These are phyloP conservation scores for Cheilosia grossa DNA, from an alignment of 2,888 invertebrate species.

Conservation along the genomic window DNA sequence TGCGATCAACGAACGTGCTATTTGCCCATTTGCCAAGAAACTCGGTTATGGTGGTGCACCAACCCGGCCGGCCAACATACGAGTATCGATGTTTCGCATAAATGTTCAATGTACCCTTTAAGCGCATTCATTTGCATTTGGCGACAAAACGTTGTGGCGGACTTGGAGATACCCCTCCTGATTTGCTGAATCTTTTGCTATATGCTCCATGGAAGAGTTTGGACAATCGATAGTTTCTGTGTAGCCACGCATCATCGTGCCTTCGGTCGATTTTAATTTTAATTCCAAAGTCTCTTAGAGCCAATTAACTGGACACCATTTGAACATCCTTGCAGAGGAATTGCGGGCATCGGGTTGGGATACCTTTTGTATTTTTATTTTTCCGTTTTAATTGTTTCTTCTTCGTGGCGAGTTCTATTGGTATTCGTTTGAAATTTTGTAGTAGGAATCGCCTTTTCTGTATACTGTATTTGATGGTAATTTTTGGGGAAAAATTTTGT, in stretches of 20 bases:
- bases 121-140: conserved; percentile 71
- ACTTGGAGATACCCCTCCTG: conserved; percentile 25
- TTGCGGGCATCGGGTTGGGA: background rate
- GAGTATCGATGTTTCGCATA: conserved; percentile 62
- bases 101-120: conserved; percentile 69
- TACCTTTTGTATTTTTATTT: conserved; percentile 2
- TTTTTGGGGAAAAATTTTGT: no score
- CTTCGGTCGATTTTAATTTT: conserved; percentile 54
- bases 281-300: conserved; percentile 51
- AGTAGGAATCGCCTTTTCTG: no score
- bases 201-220: conserved; percentile 20
- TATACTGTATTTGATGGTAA: no score
- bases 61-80: conserved; percentile 48
- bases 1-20: conserved; percentile 69
- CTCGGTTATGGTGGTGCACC: conserved; percentile 43
- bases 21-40: conserved; percentile 63
- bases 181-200: background rate
- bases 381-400: no score
- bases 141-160: conserved; percentile 66
- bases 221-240: conserved; percentile 27
- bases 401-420: no score
- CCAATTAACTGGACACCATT: conserved; percentile 68
- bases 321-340: conserved; percentile 54
- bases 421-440: no score
- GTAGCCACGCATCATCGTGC: conserved; percentile 56